Evolutionary conservation across 2,888 invertebrate species (phyloP), one percentile per base, ranked within the genome.

Genomic region (Halictus quadricinctus): DNA sequence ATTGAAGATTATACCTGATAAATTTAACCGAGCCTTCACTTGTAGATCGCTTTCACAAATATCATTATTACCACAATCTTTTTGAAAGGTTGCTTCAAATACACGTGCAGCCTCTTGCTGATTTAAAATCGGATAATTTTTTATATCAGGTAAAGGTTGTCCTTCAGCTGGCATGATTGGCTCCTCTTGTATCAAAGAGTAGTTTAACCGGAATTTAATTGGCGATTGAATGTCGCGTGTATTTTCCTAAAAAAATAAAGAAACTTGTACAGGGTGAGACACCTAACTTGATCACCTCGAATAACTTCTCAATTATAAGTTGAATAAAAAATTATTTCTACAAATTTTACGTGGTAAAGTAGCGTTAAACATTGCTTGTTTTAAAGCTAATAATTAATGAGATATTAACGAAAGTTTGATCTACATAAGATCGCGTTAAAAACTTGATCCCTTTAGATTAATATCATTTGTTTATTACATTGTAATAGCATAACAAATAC

Each of bases 41-140:
- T 96, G 95, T 73, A 99, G 95, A 91, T 98, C 96, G 91, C 98
- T 98, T 93, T 97, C 96, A 93, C 99, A 99, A 36, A 97, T 95
- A 90, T 98, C 98, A 93, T 99, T 98, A 0, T 96, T 95, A 0
- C 98, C 99, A 92, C 99, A 99, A 93, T 98, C 98, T 94, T 98
- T 99, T 88, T 98, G 96, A 95, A 98, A 98, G 72, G 97, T 97
- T 0, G 98, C 98, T 91, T 97, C 96, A 92, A 98, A 98, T 54
- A 96, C 96, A 84, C 97, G 96, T 50, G 97, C 96, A 0, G 98
- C 98, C 91, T 97, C 96, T 72, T 98, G 97, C 87, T 98, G 97
- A 94, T 99, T 98, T 78, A 99, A 95, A 72, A 99, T 98, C 0
- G 99, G 99, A 93, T 97, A 97, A 88, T 96, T 96, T 90, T 97